A percentile compares a stretch with the other conserved stretches of the same genome.
Conservation (phyloP, 2,888 invertebrate genomes). For the Meta bourneti region DNA sequence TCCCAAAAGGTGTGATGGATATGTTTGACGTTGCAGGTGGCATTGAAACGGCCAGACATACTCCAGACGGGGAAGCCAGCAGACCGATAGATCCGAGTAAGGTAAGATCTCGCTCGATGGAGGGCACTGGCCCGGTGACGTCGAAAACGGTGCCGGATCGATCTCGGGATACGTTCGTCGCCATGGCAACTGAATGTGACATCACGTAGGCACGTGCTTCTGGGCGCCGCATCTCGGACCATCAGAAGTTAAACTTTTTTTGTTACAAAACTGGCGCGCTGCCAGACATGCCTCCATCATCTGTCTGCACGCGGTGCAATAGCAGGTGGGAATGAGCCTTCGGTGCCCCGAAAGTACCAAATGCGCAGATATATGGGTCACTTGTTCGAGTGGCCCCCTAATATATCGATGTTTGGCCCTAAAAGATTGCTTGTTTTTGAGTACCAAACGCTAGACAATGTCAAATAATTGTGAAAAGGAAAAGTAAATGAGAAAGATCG, state of each 20-base stretch:
- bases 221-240: not conserved
- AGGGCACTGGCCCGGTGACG: conserved; percentile 39
- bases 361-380: too few relatives aligned
- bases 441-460: too few relatives aligned
- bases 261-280: conserved; percentile 3
- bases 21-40: not conserved
- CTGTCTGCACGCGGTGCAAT: not conserved
- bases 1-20: too few relatives aligned
- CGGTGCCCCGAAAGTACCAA: too few relatives aligned
- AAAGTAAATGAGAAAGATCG: too few relatives aligned
- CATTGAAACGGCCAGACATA: conserved; percentile 13
- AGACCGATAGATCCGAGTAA: not conserved
- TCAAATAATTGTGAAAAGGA: too few relatives aligned
- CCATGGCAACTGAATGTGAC: conserved; percentile 52
- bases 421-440: too few relatives aligned
- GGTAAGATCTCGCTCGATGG: not conserved
- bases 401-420: too few relatives aligned
- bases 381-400: too few relatives aligned
- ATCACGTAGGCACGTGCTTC: conserved; percentile 12
- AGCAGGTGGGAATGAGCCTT: too few relatives aligned
- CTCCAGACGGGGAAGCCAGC: not conserved
- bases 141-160: conserved; percentile 18
- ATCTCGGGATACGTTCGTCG: conserved; percentile 27
- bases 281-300: not conserved
- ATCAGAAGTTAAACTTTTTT: not conserved